phyloP scores from a whole-genome alignment of 2,888 invertebrate genomes.

The Zaprionus obscuricornis region DNA sequence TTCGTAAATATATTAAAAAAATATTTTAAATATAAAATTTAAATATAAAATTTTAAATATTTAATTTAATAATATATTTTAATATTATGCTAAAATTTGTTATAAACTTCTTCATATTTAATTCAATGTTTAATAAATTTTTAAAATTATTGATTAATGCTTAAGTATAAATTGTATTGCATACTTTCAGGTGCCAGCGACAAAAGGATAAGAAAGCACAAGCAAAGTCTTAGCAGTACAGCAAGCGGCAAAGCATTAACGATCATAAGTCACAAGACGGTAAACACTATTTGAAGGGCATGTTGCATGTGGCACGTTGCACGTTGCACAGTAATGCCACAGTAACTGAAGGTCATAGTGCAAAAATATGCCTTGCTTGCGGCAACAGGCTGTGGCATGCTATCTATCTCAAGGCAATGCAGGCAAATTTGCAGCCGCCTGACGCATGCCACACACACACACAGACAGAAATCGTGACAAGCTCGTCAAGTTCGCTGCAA shows the following conservation, averaged over 20 bases:
- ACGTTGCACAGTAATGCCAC: conserved; percentile 95
- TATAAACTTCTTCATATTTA: too few relatives aligned
- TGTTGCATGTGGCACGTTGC: too few relatives aligned
- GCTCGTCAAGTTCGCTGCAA: conserved; percentile 88
- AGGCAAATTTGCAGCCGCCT: conserved; percentile 93
- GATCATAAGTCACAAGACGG: conserved; percentile 90
- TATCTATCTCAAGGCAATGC: conserved; percentile 93
- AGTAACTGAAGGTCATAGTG: conserved; percentile 96
- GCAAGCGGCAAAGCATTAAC: too few relatives aligned
- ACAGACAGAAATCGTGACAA: conserved; percentile 94
- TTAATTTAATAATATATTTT: too few relatives aligned
- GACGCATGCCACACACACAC: conserved; percentile 94
- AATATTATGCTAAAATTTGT: neutral
- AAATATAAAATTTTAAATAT: too few relatives aligned
- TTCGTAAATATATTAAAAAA: too few relatives aligned
- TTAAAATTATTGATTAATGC: neutral
- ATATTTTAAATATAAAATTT: too few relatives aligned
- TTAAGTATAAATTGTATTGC: conserved; percentile 1
- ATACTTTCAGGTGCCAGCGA: conserved; percentile 91
- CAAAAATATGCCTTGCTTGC: conserved; percentile 96
- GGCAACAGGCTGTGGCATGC: conserved; percentile 91
- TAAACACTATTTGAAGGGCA: conserved; percentile 92
- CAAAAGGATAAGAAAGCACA: too few relatives aligned
- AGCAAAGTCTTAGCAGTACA: too few relatives aligned
- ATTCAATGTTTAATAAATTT: too few relatives aligned